Evolutionary conservation across 2,797 vertebrate species (phyloP).

Genomic region (Mormyrops boulengeri): DNA sequence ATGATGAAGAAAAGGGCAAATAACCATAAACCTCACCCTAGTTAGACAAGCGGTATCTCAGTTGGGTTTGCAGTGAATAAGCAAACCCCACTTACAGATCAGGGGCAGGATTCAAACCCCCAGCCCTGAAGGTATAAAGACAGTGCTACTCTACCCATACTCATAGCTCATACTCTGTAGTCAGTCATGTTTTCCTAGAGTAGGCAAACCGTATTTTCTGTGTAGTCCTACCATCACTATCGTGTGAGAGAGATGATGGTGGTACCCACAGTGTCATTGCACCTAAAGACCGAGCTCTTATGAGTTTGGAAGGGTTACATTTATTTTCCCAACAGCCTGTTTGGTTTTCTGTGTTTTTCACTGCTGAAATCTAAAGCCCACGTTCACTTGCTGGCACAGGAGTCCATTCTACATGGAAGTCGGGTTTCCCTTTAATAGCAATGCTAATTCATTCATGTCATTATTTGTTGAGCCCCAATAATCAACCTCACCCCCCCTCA

Average conservation of each 20-base stretch:
- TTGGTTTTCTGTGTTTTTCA: background rate
- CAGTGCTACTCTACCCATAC: background rate
- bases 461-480: background rate
- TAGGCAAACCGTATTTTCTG: background rate
- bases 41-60: background rate
- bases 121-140: background rate
- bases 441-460: background rate
- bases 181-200: background rate
- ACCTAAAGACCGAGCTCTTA: background rate
- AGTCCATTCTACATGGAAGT: background rate
- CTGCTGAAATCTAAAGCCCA: background rate
- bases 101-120: background rate
- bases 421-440: background rate
- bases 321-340: background rate
- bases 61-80: background rate
- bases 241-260: background rate
- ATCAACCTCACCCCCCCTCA: background rate
- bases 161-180: background rate
- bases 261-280: background rate
- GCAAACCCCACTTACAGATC: background rate
- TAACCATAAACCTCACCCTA: background rate
- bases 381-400: background rate
- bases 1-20: background rate
- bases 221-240: background rate
- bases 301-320: background rate